Conservation (phyloP, 2,888 invertebrate genomes). For the Drosophila peninsularis region DNA sequence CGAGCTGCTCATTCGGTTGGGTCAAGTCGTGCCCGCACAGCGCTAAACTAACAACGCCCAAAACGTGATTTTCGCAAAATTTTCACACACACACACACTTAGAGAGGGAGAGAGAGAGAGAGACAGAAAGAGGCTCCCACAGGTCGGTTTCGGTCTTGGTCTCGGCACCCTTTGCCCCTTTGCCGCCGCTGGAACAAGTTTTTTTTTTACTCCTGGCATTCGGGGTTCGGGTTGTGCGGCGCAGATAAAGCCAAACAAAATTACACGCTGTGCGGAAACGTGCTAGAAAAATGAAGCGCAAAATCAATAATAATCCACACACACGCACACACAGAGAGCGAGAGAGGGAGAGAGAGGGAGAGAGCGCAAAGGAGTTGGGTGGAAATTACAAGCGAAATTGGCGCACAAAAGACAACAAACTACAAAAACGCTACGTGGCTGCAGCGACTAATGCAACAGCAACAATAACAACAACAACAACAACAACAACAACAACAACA, state of each 20-base stretch:
- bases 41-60: slow-evolving; percentile 73
- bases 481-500: slow-evolving; percentile 23
- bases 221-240: slow-evolving; percentile 13
- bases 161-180: neutral
- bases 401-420: slow-evolving; percentile 55
- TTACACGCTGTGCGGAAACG: slow-evolving; percentile 78
- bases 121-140: slow-evolving; percentile 30
- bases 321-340: slow-evolving; percentile 38
- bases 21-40: slow-evolving; percentile 58
- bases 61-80: slow-evolving; percentile 76
- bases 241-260: slow-evolving; percentile 74
- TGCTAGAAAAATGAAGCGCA: slow-evolving; percentile 80
- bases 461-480: slow-evolving; percentile 20
- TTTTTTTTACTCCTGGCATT: slow-evolving; percentile 10
- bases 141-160: slow-evolving; percentile 45
- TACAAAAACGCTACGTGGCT: slow-evolving; percentile 50
- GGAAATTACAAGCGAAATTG: slow-evolving; percentile 56
- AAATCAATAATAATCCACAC: slow-evolving; percentile 74
- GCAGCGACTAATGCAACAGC: slow-evolving; percentile 48
- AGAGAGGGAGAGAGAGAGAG: neutral
- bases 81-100: slow-evolving; percentile 24
- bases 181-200: slow-evolving; percentile 24
- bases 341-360: slow-evolving; percentile 13
- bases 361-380: slow-evolving; percentile 19
- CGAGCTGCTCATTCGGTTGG: slow-evolving; percentile 45